Evolutionary conservation across 1,140 invertebrate species (phyloP).

Genomic region (Drosophila pruinosa): DNA sequence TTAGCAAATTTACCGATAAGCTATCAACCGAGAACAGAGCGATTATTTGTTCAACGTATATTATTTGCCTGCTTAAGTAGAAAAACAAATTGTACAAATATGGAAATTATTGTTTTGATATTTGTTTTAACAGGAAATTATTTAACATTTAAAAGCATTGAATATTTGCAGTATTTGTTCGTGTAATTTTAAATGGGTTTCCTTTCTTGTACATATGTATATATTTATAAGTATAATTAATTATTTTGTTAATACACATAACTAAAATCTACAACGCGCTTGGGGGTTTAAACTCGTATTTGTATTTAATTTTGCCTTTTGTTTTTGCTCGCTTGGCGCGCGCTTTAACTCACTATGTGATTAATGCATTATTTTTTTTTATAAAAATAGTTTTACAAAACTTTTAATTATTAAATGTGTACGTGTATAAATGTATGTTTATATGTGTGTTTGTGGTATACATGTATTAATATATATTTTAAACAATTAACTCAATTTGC

Average conservation of each 20-base stretch:
- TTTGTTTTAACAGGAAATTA: constrained; percentile 62
- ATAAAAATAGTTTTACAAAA: constrained; percentile 74
- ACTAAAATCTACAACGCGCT: constrained; percentile 44
- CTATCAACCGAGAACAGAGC: constrained; percentile 21
- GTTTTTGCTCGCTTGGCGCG: constrained; percentile 57
- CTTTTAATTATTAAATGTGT: constrained; percentile 40
- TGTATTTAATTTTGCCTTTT: constrained; percentile 38
- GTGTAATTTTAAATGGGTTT: constrained; percentile 54
- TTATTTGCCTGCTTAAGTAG: constrained; percentile 30
- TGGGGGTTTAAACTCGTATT: constrained; percentile 33
- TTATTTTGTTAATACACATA: constrained; percentile 42
- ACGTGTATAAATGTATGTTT: constrained; percentile 21
- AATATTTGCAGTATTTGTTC: constrained; percentile 56
- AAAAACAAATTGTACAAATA: constrained; percentile 58
- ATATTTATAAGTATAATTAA: constrained; percentile 53
- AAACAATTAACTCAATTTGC: constrained; percentile 83
- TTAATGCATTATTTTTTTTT: constrained; percentile 61
- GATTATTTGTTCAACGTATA: constrained; percentile 30
- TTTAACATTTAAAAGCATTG: constrained; percentile 73
- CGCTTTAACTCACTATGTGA: constrained; percentile 67
- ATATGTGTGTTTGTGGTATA: constrained; percentile 24
- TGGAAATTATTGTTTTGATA: constrained; percentile 42
- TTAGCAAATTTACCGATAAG: constrained; percentile 31
- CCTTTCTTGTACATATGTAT: constrained; percentile 49
- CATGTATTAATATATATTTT: constrained; percentile 25